Percentiles rank a stretch among this genome's conserved stretches.
Conservation (phyloP, 1,140 invertebrate genomes). For the Bombus confusus region DNA sequence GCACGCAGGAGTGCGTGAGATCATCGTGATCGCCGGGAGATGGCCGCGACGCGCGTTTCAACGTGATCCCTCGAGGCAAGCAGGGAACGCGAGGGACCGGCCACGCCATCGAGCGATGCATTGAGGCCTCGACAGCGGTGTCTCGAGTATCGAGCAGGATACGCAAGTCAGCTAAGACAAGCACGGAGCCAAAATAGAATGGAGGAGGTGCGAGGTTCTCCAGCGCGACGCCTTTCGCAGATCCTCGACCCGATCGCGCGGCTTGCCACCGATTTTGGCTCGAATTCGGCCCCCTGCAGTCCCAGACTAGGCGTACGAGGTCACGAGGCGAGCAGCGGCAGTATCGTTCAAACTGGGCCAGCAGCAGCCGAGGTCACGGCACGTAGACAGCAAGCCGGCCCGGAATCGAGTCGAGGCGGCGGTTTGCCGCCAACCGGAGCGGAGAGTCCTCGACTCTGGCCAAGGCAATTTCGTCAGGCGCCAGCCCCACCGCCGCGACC, state of each 20-base stretch:
- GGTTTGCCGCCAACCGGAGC: constrained; percentile 76
- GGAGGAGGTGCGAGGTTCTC: constrained; percentile 79
- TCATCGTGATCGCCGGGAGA: constrained; percentile 48
- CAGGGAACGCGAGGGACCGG: constrained; percentile 31
- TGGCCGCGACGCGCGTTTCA: constrained; percentile 51
- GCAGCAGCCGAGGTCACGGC: not conserved
- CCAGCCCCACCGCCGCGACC: constrained; percentile 82
- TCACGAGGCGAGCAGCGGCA: constrained; percentile 35
- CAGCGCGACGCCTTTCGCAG: constrained; percentile 88
- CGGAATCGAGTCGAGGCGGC: constrained; percentile 34
- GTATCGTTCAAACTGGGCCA: constrained; percentile 12
- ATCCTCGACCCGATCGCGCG: constrained; percentile 90
- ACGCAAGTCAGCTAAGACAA: constrained; percentile 14
- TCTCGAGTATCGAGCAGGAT: not conserved
- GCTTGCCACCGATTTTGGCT: constrained; percentile 82
- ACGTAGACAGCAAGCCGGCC: constrained; percentile 30
- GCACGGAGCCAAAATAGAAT: constrained; percentile 54
- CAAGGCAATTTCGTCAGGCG: constrained; percentile 84
- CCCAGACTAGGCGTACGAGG: constrained; percentile 75
- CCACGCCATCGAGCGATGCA: constrained; percentile 49
- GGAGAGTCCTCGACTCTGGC: constrained; percentile 87
- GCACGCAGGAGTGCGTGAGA: constrained; percentile 52
- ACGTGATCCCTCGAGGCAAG: constrained; percentile 54
- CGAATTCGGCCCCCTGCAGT: constrained; percentile 83
- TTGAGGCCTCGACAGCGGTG: constrained; percentile 14